Evolutionary conservation across 1,140 invertebrate species (phyloP).

Genomic region (Leucophenga varia): DNA sequence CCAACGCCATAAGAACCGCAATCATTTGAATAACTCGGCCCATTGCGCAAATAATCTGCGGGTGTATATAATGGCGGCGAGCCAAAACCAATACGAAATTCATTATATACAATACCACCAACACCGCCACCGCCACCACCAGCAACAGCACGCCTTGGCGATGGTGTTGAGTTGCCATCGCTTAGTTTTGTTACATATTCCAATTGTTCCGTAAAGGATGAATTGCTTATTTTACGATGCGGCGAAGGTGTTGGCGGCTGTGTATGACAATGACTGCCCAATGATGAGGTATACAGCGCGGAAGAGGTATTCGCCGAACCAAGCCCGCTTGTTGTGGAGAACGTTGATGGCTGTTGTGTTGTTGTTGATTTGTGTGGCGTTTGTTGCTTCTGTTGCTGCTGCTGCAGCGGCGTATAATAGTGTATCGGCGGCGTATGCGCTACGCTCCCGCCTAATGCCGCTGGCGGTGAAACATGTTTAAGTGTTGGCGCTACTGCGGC

Average conservation of each 20-base stretch:
- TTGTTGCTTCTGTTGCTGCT: constrained; percentile 28
- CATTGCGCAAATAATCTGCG: constrained; percentile 57
- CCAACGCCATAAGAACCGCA: constrained; percentile 28
- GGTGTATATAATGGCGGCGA: constrained; percentile 53
- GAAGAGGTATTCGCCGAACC: constrained; percentile 54
- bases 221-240: constrained; percentile 67
- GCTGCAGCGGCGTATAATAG: constrained; percentile 41
- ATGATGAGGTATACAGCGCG: constrained; percentile 34
- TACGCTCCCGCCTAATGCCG: no score
- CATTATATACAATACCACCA: constrained; percentile 26
- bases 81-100: constrained; percentile 40
- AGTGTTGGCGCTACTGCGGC: background rate
- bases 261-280: constrained; percentile 23
- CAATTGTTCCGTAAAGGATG: constrained; percentile 43
- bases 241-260: constrained; percentile 71
- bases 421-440: no score
- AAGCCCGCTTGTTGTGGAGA: constrained; percentile 56
- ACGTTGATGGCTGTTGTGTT: constrained; percentile 32
- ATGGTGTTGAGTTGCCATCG: constrained; percentile 2
- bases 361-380: constrained; percentile 24
- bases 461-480: no score
- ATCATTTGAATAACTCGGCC: constrained; percentile 50
- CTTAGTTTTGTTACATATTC: constrained; percentile 14
- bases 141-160: background rate
- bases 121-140: constrained; percentile 9